phyloP scores from a whole-genome alignment of 2,113 vertebrate species.

The Caracal caracal region DNA sequence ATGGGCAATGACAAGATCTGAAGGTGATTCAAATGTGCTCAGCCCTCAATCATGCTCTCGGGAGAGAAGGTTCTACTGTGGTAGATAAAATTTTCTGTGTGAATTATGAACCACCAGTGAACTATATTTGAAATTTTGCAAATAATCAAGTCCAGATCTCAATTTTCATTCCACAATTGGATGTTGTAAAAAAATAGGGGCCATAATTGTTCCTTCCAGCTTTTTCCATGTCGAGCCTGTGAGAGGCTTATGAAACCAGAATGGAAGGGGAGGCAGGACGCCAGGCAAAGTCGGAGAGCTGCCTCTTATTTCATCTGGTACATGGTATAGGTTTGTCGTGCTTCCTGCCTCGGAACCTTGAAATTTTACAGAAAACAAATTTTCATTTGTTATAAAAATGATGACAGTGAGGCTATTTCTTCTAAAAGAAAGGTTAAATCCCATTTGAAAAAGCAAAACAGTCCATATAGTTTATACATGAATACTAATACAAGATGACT shows the following conservation, averaged over 20 bases:
- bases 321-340: not conserved
- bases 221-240: not conserved
- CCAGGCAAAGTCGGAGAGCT: not conserved
- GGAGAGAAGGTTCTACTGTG: not conserved
- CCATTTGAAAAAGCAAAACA: slow-evolving; percentile 19
- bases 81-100: slow-evolving; percentile 34
- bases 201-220: not conserved
- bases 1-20: slow-evolving; percentile 44
- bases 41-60: not conserved
- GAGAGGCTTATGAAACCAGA: not conserved
- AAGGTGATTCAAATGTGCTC: slow-evolving; percentile 43
- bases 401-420: slow-evolving; percentile 4
- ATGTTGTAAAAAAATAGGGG: not conserved
- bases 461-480: not conserved
- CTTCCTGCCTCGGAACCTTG: slow-evolving; percentile 27
- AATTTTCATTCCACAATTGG: not conserved
- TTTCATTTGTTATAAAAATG: not conserved
- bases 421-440: not conserved
- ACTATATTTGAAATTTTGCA: slow-evolving; percentile 53
- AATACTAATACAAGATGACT: not conserved
- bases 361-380: slow-evolving; percentile 40
- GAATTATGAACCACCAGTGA: slow-evolving; percentile 42
- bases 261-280: not conserved
- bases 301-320: not conserved
- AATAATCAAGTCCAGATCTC: slow-evolving; percentile 29